Evolutionary conservation across 2,888 invertebrate genomes (phyloP), one percentile per base, ranked within the genome.

Genomic region (Parnassius mnemosyne): DNA sequence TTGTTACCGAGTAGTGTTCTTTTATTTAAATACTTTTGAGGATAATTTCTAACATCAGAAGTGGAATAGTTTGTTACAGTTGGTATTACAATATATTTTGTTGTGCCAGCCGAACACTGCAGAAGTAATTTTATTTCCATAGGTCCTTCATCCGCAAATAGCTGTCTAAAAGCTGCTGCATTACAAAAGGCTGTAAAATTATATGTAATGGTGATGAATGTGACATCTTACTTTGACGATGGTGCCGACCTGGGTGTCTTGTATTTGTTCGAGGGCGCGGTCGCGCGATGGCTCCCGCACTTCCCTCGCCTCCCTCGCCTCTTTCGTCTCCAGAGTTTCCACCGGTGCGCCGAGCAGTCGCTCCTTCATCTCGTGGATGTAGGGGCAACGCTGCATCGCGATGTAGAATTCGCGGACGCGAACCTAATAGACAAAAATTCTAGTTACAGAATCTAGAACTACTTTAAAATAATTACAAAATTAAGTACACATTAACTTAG

Each of bases 351-450:
- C 95, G 76, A 97, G 93, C 90, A 97, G 93, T 80, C 97, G 95
- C 94, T 97, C 96, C 93, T 96, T 96, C 97, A 97, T 97, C 94
- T 97, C 97, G 93, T 96, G 96, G 90, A 97, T 95, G 93, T 97
- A 97, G 80, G 97, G 97, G 93, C 96, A 97, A 92, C 96, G 94
- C 93, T 95, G 95, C 95, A 95, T 95, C 89, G 93, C 94, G 92
- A 93, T 92, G 84, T 85, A 85, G 77, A 89, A 90, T 83, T 89
- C 89, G 87, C 91, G 91, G 47, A 91, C 91, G 84, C 91, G 91
- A 76, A 91, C 91, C 91, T 91, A 77, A 0, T 12, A 25, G 61
- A 57, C 12, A 68, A 62, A 60, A 65, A 52, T 61, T 11, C 1
- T 46, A 44, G 13, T 34, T 56, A 10, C n/a, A 34, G 5, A 34